phyloP scores from a whole-genome alignment of 2,797 vertebrate species.

The Anolis apletophallus region DNA sequence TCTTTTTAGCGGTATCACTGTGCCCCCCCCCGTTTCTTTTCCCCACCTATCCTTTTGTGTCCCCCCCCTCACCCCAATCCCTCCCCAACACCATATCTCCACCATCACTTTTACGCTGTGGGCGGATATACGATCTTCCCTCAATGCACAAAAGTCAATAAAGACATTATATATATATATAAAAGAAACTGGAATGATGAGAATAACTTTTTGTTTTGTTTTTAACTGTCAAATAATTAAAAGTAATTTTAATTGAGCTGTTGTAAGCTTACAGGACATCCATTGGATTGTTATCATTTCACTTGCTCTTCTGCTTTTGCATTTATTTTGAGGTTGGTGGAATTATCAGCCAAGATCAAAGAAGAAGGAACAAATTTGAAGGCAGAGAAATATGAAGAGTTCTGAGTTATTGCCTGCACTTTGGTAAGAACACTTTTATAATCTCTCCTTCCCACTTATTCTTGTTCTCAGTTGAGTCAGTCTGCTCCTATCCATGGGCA shows the following conservation, averaged over 20 bases:
- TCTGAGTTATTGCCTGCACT: slow-evolving; percentile 61
- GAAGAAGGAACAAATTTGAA: slow-evolving; percentile 34
- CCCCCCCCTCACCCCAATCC: too few relatives aligned
- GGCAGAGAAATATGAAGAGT: slow-evolving; percentile 37
- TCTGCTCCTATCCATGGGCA: slow-evolving; percentile 74
- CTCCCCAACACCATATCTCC: too few relatives aligned
- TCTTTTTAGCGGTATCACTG: too few relatives aligned
- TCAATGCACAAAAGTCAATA: too few relatives aligned
- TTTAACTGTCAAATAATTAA: not conserved
- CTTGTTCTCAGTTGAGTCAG: slow-evolving; percentile 73
- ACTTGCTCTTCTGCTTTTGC: slow-evolving; percentile 44
- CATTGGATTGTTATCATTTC: slow-evolving; percentile 44
- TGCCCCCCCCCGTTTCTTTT: too few relatives aligned
- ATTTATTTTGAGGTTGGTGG: slow-evolving; percentile 52
- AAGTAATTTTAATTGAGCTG: slow-evolving; percentile 5
- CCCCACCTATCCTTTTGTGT: too few relatives aligned
- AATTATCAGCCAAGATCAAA: slow-evolving; percentile 60
- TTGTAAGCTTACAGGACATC: slow-evolving; percentile 16
- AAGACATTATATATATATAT: too few relatives aligned
- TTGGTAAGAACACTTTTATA: slow-evolving; percentile 69
- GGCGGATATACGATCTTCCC: too few relatives aligned
- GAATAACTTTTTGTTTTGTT: not conserved
- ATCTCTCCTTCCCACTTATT: slow-evolving; percentile 63
- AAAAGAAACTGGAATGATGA: too few relatives aligned
- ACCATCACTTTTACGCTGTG: too few relatives aligned